Evolutionary conservation across 2,797 vertebrate species (phyloP).

Genomic region (Dermochelys coriacea): DNA sequence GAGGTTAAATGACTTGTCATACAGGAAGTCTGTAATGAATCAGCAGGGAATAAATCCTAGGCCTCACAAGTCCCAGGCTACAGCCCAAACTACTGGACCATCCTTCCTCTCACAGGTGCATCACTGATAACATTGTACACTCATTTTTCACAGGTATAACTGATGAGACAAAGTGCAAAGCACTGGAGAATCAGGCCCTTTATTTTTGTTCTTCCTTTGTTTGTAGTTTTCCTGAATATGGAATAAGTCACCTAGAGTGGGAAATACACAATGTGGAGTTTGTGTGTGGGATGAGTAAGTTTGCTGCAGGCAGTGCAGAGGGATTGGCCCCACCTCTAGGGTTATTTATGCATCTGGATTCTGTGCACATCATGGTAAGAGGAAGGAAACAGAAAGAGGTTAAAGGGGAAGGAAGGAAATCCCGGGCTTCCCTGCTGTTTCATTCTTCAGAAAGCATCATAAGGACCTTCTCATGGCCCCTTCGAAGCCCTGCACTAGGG

Average conservation of each 20-base stretch:
- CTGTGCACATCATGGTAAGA: neutral
- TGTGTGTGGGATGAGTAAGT: neutral
- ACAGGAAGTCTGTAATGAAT: neutral
- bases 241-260: neutral
- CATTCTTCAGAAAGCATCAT: neutral
- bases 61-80: neutral
- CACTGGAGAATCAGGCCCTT: neutral
- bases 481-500: neutral
- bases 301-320: neutral
- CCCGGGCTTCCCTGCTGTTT: neutral
- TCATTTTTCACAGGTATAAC: accelerated
- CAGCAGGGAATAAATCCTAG: neutral
- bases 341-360: neutral
- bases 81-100: neutral
- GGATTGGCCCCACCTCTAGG: neutral
- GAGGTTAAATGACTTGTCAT: neutral
- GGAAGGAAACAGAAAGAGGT: neutral
- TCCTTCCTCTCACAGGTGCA: accelerated
- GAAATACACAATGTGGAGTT: neutral
- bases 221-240: neutral
- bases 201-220: neutral
- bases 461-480: neutral
- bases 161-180: neutral
- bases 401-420: neutral
- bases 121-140: neutral